Conservation (phyloP, 2,797 vertebrate species). For the Acanthurus lineatus region DNA sequence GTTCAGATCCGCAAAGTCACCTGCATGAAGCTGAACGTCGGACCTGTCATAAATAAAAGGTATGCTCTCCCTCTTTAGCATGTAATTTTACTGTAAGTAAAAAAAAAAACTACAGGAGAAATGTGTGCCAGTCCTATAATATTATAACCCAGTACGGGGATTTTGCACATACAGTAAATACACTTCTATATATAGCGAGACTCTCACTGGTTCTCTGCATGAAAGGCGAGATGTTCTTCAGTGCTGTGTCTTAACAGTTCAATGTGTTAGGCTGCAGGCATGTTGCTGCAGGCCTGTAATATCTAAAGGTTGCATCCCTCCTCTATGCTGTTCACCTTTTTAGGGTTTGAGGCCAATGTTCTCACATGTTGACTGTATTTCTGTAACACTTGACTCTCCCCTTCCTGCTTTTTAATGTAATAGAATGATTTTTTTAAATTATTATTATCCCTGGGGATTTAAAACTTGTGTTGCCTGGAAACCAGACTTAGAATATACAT, state of each 20-base stretch:
- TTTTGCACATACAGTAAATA: neutral
- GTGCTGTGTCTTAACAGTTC: neutral
- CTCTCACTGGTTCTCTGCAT: neutral
- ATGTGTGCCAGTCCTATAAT: neutral
- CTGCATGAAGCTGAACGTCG: slow-evolving; percentile 89
- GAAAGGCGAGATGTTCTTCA: neutral
- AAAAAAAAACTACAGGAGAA: too few relatives aligned
- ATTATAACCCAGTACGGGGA: neutral
- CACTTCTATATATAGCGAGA: neutral
- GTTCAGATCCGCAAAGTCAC: slow-evolving; percentile 90
- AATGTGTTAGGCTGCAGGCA: neutral
- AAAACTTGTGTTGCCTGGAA: neutral
- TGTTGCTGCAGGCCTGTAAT: neutral
- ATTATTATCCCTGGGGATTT: neutral
- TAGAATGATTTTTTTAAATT: neutral
- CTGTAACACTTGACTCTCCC: neutral
- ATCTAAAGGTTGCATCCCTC: neutral
- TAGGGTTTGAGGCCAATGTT: neutral
- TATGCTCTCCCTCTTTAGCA: slow-evolving; percentile 63
- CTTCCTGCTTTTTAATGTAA: neutral
- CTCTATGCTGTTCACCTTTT: neutral
- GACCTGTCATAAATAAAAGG: slow-evolving; percentile 92
- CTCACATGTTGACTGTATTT: neutral
- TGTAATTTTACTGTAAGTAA: neutral
- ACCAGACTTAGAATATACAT: neutral